Base-by-base conservation (phyloP, 2,113 vertebrate genomes). In the Hymenochirus boettgeri region DNA sequence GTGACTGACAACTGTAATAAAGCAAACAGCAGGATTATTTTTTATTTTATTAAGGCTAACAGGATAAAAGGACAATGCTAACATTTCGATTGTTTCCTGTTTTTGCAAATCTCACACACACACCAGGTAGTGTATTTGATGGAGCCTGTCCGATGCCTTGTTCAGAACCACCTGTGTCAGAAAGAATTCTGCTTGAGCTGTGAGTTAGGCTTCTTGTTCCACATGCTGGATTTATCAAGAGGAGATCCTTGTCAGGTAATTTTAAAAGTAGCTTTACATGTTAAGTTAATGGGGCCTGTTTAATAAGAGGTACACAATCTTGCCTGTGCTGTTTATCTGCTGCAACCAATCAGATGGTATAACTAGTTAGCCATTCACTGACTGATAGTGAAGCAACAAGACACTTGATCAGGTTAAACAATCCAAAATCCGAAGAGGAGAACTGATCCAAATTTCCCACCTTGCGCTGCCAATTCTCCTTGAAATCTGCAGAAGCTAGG, bases 171-270 rank as follows among this genome's bases (percentile, higher is more conserved):
- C 76, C 80, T 98, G 56, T 99, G 96, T 75, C 95, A 98, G 81
- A 99, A 99, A 78, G 96, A 99, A 73, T 98, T 99, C 78, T 99
- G 96, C 74, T 80, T 99, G 81, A 95, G 93, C 51, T 99, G 96
- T 7, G 96, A 99, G 75, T 84, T 99, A 2, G 96, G 96, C 1
- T 93, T 99, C 76, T 91, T 99, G 25, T 99, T 98, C 80, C 96
- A 96, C 72, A 99, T 99, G 96, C 69, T 99, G 79, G 96, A 99
- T 71, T 79, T 98, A 74, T 98, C 96, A 4, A 79, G 94, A 64
- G 96, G 96, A 61, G 95, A 98, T 69, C 96, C 96, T 8, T 99
- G 96, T 78, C 96, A 99, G 92, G 96, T 94, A 52, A 0, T 73
- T 39, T 46, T 25, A 1, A n/a, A n/a, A n/a, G n/a, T n/a, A n/a